These are phyloP conservation scores for Watsonalla cultraria DNA, from an alignment of 2,888 invertebrate genomes.

Conservation along the genomic window DNA sequence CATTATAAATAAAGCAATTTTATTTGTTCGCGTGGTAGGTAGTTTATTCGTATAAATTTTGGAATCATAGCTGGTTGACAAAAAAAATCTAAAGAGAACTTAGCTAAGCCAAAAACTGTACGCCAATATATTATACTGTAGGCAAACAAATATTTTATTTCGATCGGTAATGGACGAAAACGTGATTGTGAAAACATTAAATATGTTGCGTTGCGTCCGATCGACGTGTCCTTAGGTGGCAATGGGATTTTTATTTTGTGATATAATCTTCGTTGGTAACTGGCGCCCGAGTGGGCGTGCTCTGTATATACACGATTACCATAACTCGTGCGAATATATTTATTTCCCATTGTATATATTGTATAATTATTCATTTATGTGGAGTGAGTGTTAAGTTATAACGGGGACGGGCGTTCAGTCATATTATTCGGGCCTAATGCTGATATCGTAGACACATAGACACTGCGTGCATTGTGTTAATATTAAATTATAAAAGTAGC, in stretches of 20 bases:
- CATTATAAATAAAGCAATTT: neutral
- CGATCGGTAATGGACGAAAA: conserved; percentile 3
- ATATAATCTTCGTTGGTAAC: conserved; percentile 37
- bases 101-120: conserved; percentile 70
- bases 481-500: neutral
- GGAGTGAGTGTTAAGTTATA: conserved; percentile 14
- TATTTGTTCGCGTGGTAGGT: too few relatives aligned
- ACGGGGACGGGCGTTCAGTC: conserved; percentile 31
- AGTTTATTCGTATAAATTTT: conserved; percentile 2
- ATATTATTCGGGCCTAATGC: conserved; percentile 32
- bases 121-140: conserved; percentile 48
- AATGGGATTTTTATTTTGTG: conserved; percentile 58
- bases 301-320: conserved; percentile 62
- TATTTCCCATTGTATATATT: conserved; percentile 77
- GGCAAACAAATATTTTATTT: conserved; percentile 27
- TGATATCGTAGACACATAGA: conserved; percentile 13
- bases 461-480: neutral
- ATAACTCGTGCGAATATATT: conserved; percentile 67
- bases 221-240: conserved; percentile 22
- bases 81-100: conserved; percentile 33
- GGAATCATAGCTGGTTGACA: conserved; percentile 3
- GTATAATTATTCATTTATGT: conserved; percentile 45
- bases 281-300: conserved; percentile 35
- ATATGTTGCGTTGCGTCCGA: conserved; percentile 7
- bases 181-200: neutral